phyloP scores from a whole-genome alignment of 2,888 invertebrate genomes.

The Patella caerulea region DNA sequence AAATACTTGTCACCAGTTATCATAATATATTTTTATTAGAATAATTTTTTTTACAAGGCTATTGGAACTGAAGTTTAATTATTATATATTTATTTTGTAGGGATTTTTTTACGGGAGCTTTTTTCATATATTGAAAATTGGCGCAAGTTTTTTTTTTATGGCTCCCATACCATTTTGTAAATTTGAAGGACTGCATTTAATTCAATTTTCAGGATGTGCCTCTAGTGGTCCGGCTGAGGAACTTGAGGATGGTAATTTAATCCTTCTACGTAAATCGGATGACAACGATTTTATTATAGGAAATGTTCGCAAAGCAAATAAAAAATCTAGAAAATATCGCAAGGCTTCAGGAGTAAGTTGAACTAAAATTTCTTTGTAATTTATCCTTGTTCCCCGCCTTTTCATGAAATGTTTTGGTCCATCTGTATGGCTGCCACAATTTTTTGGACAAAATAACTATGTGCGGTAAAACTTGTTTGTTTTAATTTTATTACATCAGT shows the following conservation, averaged over 20 bases:
- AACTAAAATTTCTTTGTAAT: too few relatives aligned
- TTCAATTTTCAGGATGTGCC: constrained; percentile 2
- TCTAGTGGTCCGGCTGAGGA: constrained; percentile 45
- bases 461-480: too few relatives aligned
- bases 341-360: constrained; percentile 52
- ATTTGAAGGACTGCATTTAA: neutral
- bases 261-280: constrained; percentile 56
- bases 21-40: too few relatives aligned
- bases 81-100: constrained; percentile 1
- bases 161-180: too few relatives aligned
- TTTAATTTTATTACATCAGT: too few relatives aligned
- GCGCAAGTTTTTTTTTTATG: too few relatives aligned
- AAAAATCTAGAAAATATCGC: constrained; percentile 46
- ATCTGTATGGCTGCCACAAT: too few relatives aligned
- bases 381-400: too few relatives aligned
- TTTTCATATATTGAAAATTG: too few relatives aligned
- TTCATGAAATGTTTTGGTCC: too few relatives aligned
- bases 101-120: neutral
- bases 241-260: constrained; percentile 60
- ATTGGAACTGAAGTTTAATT: neutral
- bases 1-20: too few relatives aligned
- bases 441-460: too few relatives aligned
- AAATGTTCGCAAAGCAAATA: constrained; percentile 24
- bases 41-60: neutral
- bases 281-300: constrained; percentile 47